Evolutionary conservation across 1,140 invertebrate species (phyloP).

Genomic region (Calliopsis andreniformis): DNA sequence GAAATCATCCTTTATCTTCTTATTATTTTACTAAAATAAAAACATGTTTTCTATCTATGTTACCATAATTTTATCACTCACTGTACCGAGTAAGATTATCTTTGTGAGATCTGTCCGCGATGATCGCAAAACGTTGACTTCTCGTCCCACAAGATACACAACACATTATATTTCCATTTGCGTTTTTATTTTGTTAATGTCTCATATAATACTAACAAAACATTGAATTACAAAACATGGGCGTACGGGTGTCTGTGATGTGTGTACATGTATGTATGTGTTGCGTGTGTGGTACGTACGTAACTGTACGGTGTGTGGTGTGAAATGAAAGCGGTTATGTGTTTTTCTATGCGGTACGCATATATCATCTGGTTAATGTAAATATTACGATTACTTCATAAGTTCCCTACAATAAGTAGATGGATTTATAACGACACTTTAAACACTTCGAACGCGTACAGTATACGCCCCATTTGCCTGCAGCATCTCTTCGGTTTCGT

Average conservation of each 20-base stretch:
- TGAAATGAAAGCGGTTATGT: slow-evolving; percentile 66
- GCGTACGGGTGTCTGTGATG: slow-evolving; percentile 53
- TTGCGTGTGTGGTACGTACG: slow-evolving; percentile 49
- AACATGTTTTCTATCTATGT: no score
- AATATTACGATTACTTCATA: slow-evolving; percentile 76
- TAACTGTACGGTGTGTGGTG: slow-evolving; percentile 48
- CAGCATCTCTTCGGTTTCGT: slow-evolving; percentile 38
- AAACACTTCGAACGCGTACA: slow-evolving; percentile 67
- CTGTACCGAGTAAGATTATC: no score
- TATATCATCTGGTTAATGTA: slow-evolving; percentile 66
- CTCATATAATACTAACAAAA: slow-evolving; percentile 79
- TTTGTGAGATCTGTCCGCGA: no score
- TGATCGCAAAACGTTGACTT: no score
- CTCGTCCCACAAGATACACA: neutral
- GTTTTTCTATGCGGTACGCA: slow-evolving; percentile 61
- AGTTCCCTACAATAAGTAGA: slow-evolving; percentile 74
- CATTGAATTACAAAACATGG: slow-evolving; percentile 78
- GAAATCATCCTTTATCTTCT: no score
- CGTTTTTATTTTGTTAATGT: slow-evolving; percentile 77
- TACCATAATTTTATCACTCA: no score
- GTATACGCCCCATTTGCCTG: slow-evolving; percentile 54
- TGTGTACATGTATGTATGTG: slow-evolving; percentile 43
- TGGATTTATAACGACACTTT: slow-evolving; percentile 73
- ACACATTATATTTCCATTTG: slow-evolving; percentile 62
- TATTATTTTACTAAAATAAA: no score